These are phyloP conservation scores for Nezara viridula DNA, from an alignment of 2,888 invertebrate genomes.

Conservation along the genomic window DNA sequence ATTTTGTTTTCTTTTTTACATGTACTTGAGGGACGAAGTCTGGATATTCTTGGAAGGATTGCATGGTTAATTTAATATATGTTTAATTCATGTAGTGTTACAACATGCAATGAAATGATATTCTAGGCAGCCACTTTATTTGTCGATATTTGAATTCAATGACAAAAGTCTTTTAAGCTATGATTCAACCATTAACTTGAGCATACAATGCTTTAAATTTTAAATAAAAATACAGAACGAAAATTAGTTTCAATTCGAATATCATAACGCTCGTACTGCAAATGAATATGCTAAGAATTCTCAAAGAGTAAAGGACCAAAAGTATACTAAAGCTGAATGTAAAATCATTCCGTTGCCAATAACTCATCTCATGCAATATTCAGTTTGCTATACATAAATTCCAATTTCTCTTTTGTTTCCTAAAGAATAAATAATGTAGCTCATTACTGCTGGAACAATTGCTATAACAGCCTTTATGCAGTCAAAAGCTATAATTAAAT, in stretches of 20 bases:
- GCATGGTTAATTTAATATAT: no score
- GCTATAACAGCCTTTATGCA: neutral
- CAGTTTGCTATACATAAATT: slow-evolving; percentile 1
- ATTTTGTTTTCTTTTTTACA: no score
- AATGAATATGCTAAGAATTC: slow-evolving; percentile 14
- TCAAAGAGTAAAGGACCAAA: slow-evolving; percentile 21
- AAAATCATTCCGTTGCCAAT: neutral
- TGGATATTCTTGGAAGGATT: no score
- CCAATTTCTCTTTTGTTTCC: slow-evolving; percentile 17
- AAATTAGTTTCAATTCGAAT: neutral
- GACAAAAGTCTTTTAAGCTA: no score
- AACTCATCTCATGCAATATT: slow-evolving; percentile 35
- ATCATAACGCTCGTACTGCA: neutral
- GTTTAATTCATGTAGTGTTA: no score
- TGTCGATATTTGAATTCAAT: no score
- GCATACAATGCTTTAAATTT: neutral
- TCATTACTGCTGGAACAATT: neutral
- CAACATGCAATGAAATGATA: no score
- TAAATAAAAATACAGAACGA: neutral
- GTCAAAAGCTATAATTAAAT: slow-evolving; percentile 8
- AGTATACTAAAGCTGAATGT: slow-evolving; percentile 3
- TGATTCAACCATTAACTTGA: neutral
- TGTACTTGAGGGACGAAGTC: no score
- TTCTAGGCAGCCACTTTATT: no score
- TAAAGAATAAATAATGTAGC: slow-evolving; percentile 1